Evolutionary conservation across 2,888 invertebrate genomes (phyloP).

Genomic region (Branchellion lobata): DNA sequence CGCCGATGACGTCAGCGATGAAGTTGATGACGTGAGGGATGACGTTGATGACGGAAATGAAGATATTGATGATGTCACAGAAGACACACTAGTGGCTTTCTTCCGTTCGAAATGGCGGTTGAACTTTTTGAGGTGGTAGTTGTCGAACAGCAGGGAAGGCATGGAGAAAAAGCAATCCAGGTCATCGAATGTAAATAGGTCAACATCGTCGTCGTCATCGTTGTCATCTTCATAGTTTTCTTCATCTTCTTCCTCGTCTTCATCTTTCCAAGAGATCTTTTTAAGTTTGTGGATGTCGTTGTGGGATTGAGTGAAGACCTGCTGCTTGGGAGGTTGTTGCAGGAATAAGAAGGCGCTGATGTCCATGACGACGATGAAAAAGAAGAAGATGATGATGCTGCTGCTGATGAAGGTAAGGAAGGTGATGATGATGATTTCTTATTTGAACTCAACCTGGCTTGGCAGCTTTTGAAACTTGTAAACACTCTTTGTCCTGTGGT

Average conservation of each 20-base stretch:
- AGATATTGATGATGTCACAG: not conserved
- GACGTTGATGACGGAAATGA: not conserved
- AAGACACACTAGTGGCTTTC: not conserved
- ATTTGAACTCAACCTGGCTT: too few species aligned
- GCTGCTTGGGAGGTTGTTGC: too few species aligned
- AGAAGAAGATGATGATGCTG: too few species aligned
- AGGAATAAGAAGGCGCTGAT: too few species aligned
- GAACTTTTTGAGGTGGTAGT: constrained; percentile 2
- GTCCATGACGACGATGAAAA: too few species aligned
- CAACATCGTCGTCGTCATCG: not conserved
- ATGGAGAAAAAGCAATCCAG: not conserved
- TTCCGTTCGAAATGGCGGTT: not conserved
- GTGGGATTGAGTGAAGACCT: not conserved
- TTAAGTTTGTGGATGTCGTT: not conserved
- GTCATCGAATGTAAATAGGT: not conserved
- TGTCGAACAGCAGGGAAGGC: not conserved
- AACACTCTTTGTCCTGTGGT: too few species aligned
- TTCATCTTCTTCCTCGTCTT: not conserved
- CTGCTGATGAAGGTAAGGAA: too few species aligned
- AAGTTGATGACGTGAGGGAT: not conserved
- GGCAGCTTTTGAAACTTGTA: too few species aligned
- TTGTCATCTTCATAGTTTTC: not conserved
- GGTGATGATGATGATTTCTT: too few species aligned
- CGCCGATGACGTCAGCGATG: not conserved
- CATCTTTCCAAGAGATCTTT: not conserved